Evolutionary conservation across 1,140 invertebrate genomes (phyloP), one percentile per base, ranked within the genome.

Genomic region (Scaptomyza graminum): DNA sequence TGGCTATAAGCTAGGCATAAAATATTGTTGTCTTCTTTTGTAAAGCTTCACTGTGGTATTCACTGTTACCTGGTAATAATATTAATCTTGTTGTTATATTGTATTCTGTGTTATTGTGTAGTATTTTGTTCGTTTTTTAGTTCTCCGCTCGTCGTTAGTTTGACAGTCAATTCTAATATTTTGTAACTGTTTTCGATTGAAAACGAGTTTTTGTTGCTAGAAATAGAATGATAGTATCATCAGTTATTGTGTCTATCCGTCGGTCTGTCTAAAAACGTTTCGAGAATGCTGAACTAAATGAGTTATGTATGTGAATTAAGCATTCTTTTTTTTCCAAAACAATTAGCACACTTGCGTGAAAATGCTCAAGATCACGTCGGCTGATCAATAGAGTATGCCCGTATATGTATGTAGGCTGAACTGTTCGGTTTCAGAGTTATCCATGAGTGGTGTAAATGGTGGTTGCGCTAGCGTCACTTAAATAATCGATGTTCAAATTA

Each of bases 281-380:
- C 28, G 41, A 56, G 39, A 50, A 59, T 59, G 37, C 43, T 47
- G 15, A 49, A 37, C 37, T 22, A 11, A 47, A 51, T 52, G 39
- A 37, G 52, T 49, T 46, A 46, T 47, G 28, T 46, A 25, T 31
- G 25, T 64, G 50, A 16, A 49, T 47, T 39, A 16, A 64, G 63
- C 80, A 73, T 85, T 70, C 7, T 34, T 1, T 9, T 34, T 51
- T 75, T 84, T 57, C 52, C 31, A 9, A 34, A 22, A 52, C 74
- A 85, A 87, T 85, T 85, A 66, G 55, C 60, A 87, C 50, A 59
- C 39, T 66, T 79, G 85, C 76, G 79, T 77, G 57, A 83, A 80
- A 68, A 63, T 54, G 37, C 60, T 63, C 74, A 89, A 90, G 80
- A 84, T 69, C 77, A 76, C 44, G 12, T 56, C 44, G 50, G 41